Percentiles rank a stretch among this genome's conserved stretches.
Conservation (phyloP, 1,140 invertebrate species). For the Ladona fulva region DNA sequence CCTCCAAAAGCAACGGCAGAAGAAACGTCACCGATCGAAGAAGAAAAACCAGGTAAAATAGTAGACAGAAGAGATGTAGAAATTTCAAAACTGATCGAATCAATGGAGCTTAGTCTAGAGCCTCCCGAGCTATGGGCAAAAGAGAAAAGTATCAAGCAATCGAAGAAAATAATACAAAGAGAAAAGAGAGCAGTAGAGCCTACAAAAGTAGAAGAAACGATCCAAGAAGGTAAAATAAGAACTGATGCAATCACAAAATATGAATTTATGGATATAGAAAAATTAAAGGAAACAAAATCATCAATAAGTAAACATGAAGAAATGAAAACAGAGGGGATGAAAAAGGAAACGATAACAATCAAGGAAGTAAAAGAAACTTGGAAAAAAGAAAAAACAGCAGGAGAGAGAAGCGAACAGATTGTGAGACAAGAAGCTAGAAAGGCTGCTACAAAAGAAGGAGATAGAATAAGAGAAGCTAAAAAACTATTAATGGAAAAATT, state of each 20-base stretch:
- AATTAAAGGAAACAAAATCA: conserved; percentile 15
- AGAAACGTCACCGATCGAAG: not conserved
- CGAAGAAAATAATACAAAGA: conserved; percentile 20
- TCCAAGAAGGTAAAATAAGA: conserved; percentile 18
- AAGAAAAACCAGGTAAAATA: conserved; percentile 16
- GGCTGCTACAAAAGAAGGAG: conserved; percentile 18
- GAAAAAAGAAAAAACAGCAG: conserved; percentile 15
- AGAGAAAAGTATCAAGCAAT: conserved; percentile 11
- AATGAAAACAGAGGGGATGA: conserved; percentile 26
- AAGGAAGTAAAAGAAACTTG: conserved; percentile 23
- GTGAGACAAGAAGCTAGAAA: conserved; percentile 21
- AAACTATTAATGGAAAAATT: conserved; percentile 28
- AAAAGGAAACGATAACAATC: conserved; percentile 26
- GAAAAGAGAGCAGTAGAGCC: conserved; percentile 24
- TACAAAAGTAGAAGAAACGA: conserved; percentile 23
- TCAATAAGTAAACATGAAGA: conserved; percentile 21
- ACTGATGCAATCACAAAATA: conserved; percentile 20
- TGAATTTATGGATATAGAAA: conserved; percentile 2
- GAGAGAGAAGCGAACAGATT: conserved; percentile 14
- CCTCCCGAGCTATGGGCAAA: not conserved
- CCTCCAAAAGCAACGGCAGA: not conserved
- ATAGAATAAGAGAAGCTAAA: conserved; percentile 33
- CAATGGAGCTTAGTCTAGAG: conserved; percentile 27
- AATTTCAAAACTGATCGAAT: conserved; percentile 27
- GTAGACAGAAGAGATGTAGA: conserved; percentile 21